Evolutionary conservation across 2,113 vertebrate genomes (phyloP).

Genomic region (Sakesphorus luctuosus): DNA sequence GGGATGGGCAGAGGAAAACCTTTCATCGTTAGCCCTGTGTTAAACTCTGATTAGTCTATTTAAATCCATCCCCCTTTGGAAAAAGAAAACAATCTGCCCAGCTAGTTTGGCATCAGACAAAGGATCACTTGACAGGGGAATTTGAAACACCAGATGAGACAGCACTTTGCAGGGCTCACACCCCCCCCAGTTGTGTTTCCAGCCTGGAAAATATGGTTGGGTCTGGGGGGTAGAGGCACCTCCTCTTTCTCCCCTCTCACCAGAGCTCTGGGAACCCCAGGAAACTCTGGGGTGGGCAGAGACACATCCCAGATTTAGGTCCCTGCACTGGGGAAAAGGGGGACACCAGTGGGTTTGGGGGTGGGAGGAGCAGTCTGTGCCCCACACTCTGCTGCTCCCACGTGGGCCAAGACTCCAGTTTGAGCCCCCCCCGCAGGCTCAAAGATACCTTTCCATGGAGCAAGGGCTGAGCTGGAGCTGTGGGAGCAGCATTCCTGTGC

Average conservation of each 20-base stretch:
- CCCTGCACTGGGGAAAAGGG: background rate
- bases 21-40: constrained; percentile 66
- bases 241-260: background rate
- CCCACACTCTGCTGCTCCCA: background rate
- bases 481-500: background rate
- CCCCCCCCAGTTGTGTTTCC: rapidly evolving
- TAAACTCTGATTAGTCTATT: constrained; percentile 68
- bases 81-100: constrained; percentile 72
- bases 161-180: constrained; percentile 49
- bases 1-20: constrained; percentile 57
- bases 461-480: background rate
- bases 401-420: rapidly evolving
- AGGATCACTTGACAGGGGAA: constrained; percentile 69
- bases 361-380: background rate
- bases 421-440: background rate
- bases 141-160: constrained; percentile 57
- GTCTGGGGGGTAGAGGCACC: background rate
- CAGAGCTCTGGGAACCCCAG: background rate
- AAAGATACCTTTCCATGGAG: background rate
- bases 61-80: constrained; percentile 63
- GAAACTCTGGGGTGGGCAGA: background rate
- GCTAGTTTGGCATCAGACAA: constrained; percentile 70
- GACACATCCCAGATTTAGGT: background rate
- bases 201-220: background rate
- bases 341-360: background rate